Evolutionary conservation across 2,797 vertebrate species (phyloP).

Genomic region (Gallinago stenura): DNA sequence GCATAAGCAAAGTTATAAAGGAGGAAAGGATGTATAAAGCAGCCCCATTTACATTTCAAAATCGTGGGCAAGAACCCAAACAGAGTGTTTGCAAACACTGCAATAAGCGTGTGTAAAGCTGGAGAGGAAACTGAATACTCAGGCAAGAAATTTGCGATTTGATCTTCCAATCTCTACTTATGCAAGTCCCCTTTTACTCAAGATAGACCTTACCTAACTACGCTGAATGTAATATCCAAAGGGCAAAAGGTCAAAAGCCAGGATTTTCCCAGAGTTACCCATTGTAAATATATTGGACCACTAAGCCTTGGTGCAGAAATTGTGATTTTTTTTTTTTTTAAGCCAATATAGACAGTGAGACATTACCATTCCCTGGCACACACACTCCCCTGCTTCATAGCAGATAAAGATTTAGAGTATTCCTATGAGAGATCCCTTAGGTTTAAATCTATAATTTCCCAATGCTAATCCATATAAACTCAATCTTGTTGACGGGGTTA

Average conservation of each 20-base stretch:
- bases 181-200: background rate
- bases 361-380: background rate
- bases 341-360: background rate
- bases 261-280: background rate
- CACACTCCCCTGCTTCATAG: background rate
- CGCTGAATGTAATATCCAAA: background rate
- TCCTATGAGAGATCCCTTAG: accelerated
- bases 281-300: accelerated
- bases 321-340: background rate
- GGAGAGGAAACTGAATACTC: background rate
- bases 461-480: accelerated
- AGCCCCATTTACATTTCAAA: background rate
- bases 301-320: background rate
- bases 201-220: background rate
- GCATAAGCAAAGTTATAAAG: background rate
- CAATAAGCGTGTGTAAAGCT: background rate
- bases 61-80: background rate
- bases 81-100: background rate
- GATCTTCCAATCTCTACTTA: background rate
- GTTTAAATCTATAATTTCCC: background rate
- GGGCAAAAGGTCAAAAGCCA: background rate
- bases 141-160: background rate
- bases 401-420: background rate
- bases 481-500: background rate
- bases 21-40: background rate